Evolutionary conservation across 2,888 invertebrate species (phyloP), one percentile per base, ranked within the genome.

Genomic region (Oxyteleia sp.): DNA sequence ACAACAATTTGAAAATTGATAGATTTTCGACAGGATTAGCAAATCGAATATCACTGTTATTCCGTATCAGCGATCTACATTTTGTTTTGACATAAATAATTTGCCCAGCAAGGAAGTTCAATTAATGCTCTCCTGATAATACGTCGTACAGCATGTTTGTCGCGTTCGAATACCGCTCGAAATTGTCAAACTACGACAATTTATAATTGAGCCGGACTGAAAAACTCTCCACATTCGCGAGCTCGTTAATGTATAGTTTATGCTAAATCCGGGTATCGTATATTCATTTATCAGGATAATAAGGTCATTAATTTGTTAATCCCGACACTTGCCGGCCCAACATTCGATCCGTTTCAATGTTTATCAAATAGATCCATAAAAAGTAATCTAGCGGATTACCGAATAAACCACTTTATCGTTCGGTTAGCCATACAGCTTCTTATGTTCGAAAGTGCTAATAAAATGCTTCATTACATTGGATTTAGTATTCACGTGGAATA

Each of bases 271-370:
- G 23, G 13, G 53, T 47, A 68, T 53, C 80, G 72, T 59, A 53
- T n/a, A 71, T 76, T 51, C 76, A 82, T 82, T 69, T 71, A 55
- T 82, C 55, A 63, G 66, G 55, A 63, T 76, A 76, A 82, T 72
- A 66, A 82, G 64, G 35, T 49, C 64, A 74, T 76, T 76, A 68
- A 76, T 82, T 71, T 5, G 57, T 76, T 82, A 76, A 76, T 76
- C 69, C 66, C 68, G 53, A 47, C 61, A 47, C 47, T 81, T 29
- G 35, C 63, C 47, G 53, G 32, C 23, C 35, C 51, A 38, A 35
- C 63, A n/a, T 78, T 63, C 51, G 47, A 78, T 47, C 61, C 13
- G 23, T 32, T 61, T 78, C 26, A 55, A 69, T 63, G 63, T 78
- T 69, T 63, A 43, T 63, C 63, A 78, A 78, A 78, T 55, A 63